A percentile compares a stretch with the other conserved stretches of the same genome.
Conservation (phyloP, 2,888 invertebrate genomes). For the Hypolimnas misippus region DNA sequence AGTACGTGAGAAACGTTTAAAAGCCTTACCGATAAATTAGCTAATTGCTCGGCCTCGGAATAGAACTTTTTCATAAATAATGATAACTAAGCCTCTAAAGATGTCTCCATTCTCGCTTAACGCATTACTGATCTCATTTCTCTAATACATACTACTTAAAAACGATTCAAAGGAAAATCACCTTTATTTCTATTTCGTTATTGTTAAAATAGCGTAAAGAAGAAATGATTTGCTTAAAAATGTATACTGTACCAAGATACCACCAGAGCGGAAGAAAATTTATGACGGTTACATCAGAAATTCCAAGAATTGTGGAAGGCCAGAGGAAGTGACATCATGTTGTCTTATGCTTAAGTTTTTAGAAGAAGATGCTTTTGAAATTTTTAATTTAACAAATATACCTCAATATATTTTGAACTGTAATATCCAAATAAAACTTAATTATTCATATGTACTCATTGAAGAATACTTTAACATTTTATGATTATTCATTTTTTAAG, state of each 20-base stretch:
- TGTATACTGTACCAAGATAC: conserved; percentile 12
- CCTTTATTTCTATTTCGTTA: conserved; percentile 8
- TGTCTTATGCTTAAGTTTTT: conserved; percentile 10
- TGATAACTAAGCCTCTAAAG: conserved; percentile 30
- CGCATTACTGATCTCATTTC: conserved; percentile 21
- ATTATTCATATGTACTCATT: too few relatives aligned
- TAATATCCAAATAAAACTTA: too few relatives aligned
- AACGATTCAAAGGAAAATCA: conserved; percentile 12
- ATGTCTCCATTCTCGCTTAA: conserved; percentile 30
- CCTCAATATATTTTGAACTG: background rate
- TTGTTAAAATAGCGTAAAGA: conserved; percentile 4
- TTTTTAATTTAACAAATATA: conserved; percentile 6
- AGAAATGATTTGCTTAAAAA: conserved; percentile 12
- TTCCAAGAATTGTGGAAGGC: conserved; percentile 18
- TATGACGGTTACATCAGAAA: conserved; percentile 26
- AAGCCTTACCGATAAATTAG: conserved; percentile 38
- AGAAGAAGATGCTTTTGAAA: conserved; percentile 8
- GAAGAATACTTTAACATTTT: background rate
- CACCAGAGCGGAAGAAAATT: conserved; percentile 26
- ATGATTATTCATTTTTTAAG: background rate
- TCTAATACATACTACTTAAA: background rate
- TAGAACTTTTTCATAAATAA: conserved; percentile 27
- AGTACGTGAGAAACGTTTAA: conserved; percentile 39
- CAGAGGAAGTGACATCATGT: conserved; percentile 18
- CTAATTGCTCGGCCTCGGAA: conserved; percentile 35